Evolutionary conservation across 2,888 invertebrate species (phyloP), one percentile per base, ranked within the genome.

Genomic region (Monochamus alternatus): DNA sequence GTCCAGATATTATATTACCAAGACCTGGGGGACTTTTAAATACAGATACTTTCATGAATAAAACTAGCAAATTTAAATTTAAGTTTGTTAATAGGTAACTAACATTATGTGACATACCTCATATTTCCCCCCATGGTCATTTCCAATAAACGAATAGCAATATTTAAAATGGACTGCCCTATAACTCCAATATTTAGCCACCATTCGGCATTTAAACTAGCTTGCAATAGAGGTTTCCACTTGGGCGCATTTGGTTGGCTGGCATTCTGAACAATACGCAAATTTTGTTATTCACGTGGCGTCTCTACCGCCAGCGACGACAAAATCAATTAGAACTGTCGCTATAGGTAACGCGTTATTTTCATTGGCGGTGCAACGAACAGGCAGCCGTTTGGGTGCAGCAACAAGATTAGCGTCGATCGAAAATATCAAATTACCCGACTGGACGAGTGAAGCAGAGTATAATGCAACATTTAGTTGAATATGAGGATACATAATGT

Each of bases 241-340:
- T 14, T 55, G 55, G 8, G 7, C 14, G 14, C 14, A 55, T 47
- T 10, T 9, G 47, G 12, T 12, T 47, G 12, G 9, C 47, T 47
- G 3, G 47, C 8, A 47, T 47, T 47, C 47, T 5, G 47, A 47
- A 47, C 47, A 47, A 47, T 47, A 47, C 47, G 55, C n/a, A 55
- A 55, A 55, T 14, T 22, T 22, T 7, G 55, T 55, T 55, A 55
- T 55, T 3, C 55, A 55, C 55, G 14, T 14, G 22, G 55, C 55
- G 22, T 22, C 47, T 47, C 10, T 47, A 9, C 47, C 12, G 9
- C 47, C 47, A 10, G 47, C 22, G 22, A n/a, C 55, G 55, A 55
- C 55, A 55, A 55, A 55, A 55, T 55, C 55, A 55, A 55, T 55
- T 22, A 55, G 55, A 55, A 4, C 22, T 55, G 55, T 55, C 55